These are phyloP conservation scores for Chinchilla lanigera DNA, from an alignment of 2,113 vertebrate genomes.

Conservation along the genomic window DNA sequence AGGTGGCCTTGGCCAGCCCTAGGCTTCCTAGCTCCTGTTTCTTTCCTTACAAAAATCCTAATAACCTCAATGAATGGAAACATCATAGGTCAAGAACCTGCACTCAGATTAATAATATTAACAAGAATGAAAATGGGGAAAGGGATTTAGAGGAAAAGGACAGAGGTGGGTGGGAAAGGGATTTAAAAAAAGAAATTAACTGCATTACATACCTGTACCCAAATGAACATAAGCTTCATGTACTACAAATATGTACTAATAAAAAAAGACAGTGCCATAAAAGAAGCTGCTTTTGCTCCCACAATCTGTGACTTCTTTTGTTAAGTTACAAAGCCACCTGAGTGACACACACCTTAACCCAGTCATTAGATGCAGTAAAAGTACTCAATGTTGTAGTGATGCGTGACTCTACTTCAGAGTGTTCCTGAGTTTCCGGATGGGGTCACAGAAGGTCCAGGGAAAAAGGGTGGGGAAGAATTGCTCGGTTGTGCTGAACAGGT, in stretches of 20 bases:
- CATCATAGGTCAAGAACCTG: neutral
- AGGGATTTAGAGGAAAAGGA: neutral
- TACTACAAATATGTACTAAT: neutral
- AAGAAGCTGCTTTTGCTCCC: neutral
- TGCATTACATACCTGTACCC: neutral
- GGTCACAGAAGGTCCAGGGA: neutral
- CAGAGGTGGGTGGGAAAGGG: neutral
- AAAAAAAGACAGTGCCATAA: neutral
- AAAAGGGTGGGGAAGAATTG: neutral
- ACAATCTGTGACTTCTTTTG: neutral
- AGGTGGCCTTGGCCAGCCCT: neutral
- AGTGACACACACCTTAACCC: neutral
- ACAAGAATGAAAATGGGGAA: neutral
- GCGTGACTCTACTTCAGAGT: neutral
- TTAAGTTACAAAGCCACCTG: neutral
- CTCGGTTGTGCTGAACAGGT: neutral
- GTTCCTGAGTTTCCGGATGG: neutral
- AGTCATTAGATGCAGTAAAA: neutral
- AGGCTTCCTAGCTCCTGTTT: accelerated
- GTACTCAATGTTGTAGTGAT: neutral
- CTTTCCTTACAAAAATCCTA: neutral
- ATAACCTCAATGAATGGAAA: neutral
- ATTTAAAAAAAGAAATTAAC: neutral
- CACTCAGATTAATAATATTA: neutral
- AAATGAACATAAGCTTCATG: neutral